Percentiles rank a stretch among this genome's conserved stretches.
These are phyloP conservation scores for Globodera ellingtonae DNA, from an alignment of 1,140 invertebrate genomes.

Conservation along the genomic window DNA sequence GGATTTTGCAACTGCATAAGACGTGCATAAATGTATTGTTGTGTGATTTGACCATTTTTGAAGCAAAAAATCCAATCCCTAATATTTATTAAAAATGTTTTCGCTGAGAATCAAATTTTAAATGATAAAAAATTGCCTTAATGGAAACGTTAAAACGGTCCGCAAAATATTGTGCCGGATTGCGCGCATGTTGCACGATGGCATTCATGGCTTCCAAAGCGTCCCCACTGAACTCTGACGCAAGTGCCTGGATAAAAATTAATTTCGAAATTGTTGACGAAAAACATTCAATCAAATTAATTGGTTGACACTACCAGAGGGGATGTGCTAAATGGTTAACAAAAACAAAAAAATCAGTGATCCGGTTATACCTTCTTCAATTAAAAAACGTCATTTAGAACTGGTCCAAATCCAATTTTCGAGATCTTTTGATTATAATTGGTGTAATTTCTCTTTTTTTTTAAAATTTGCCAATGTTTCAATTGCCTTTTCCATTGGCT, in stretches of 20 bases:
- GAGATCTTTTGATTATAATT: no score
- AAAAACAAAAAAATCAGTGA: background rate
- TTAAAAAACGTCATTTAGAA: no score
- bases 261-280: background rate
- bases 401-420: no score
- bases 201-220: conserved; percentile 81
- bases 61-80: no score
- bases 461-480: conserved; percentile 78
- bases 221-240: conserved; percentile 83
- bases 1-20: no score
- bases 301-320: no score
- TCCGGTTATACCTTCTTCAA: no score
- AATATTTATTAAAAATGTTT: background rate
- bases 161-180: conserved; percentile 85
- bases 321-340: background rate
- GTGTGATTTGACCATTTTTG: no score
- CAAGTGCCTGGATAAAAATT: conserved; percentile 74
- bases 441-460: background rate
- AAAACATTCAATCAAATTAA: no score
- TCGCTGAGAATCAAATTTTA: background rate
- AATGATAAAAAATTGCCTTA: conserved; percentile 65
- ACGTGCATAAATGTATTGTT: no score
- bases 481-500: conserved; percentile 82
- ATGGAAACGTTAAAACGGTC: conserved; percentile 84
- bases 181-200: conserved; percentile 23